phyloP scores from a whole-genome alignment of 1,140 invertebrate species.

The Bombus soroeensis region DNA sequence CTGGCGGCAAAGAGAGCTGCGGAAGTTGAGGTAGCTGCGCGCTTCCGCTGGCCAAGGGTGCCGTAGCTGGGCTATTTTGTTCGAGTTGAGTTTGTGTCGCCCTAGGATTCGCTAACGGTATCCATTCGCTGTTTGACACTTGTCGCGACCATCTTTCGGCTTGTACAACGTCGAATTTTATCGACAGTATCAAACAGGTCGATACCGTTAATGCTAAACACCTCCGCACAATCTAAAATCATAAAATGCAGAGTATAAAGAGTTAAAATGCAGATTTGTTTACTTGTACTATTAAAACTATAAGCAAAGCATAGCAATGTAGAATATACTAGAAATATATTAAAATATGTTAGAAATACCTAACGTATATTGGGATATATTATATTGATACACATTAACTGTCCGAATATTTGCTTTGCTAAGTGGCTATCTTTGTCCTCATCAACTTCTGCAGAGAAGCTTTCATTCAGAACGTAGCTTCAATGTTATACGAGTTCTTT shows the following conservation, averaged over 20 bases:
- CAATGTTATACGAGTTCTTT: neutral
- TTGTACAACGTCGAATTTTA: slow-evolving; percentile 32
- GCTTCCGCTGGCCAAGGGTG: neutral
- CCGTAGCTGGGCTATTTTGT: slow-evolving; percentile 22
- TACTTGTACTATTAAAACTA: too few relatives aligned
- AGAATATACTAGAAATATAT: too few relatives aligned
- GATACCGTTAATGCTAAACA: slow-evolving; percentile 53
- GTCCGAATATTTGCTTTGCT: too few relatives aligned
- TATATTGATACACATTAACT: too few relatives aligned
- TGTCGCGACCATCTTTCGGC: slow-evolving; percentile 80
- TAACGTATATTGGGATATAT: too few relatives aligned
- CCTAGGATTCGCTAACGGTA: slow-evolving; percentile 76
- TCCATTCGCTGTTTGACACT: slow-evolving; percentile 80
- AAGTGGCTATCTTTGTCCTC: too few relatives aligned
- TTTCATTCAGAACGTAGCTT: neutral
- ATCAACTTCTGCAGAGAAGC: too few relatives aligned
- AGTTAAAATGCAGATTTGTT: neutral
- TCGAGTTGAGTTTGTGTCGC: slow-evolving; percentile 54
- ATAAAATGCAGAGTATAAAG: neutral
- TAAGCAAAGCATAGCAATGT: too few relatives aligned
- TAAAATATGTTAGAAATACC: too few relatives aligned
- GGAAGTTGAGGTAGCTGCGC: slow-evolving; percentile 52
- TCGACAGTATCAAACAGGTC: slow-evolving; percentile 59
- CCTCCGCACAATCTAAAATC: slow-evolving; percentile 73
- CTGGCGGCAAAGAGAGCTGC: slow-evolving; percentile 71